Evolutionary conservation across 2,113 vertebrate species (phyloP).

Genomic region (Zeus faber): DNA sequence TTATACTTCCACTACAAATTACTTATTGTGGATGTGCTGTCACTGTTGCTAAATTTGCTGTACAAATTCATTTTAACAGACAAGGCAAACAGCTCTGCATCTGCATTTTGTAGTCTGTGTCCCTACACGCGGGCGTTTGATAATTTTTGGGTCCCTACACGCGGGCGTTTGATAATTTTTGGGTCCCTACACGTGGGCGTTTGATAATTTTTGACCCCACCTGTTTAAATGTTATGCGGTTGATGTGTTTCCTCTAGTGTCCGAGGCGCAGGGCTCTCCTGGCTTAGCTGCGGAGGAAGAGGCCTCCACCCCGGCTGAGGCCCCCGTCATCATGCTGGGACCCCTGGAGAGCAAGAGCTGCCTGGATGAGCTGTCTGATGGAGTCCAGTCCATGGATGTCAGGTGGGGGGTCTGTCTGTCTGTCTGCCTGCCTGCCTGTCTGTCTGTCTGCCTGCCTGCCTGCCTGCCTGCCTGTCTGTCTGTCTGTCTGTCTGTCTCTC

Average conservation of each 20-base stretch:
- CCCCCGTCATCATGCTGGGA: slow-evolving; percentile 79
- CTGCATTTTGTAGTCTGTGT: no score
- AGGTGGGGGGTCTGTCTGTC: slow-evolving; percentile 78
- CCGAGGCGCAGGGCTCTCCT: slow-evolving; percentile 25
- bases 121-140: no score
- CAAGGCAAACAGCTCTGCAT: no score
- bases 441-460: not conserved
- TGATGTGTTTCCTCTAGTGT: slow-evolving; percentile 22
- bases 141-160: no score
- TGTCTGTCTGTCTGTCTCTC: not conserved
- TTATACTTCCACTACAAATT: no score
- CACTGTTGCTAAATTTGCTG: no score
- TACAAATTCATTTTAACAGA: no score
- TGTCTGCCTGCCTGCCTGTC: not conserved
- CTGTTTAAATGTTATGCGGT: not conserved
- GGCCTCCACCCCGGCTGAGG: slow-evolving; percentile 20
- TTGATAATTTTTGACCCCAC: no score
- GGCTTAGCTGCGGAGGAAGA: slow-evolving; percentile 34
- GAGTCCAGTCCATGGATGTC: slow-evolving; percentile 98
- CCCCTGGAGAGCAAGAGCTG: slow-evolving; percentile 83
- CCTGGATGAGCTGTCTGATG: slow-evolving; percentile 89
- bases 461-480: not conserved
- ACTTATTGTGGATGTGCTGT: no score
- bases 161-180: no score
- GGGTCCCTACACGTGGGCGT: no score